Conservation (phyloP, 2,797 vertebrate genomes). For the Lophotriccus pileatus region DNA sequence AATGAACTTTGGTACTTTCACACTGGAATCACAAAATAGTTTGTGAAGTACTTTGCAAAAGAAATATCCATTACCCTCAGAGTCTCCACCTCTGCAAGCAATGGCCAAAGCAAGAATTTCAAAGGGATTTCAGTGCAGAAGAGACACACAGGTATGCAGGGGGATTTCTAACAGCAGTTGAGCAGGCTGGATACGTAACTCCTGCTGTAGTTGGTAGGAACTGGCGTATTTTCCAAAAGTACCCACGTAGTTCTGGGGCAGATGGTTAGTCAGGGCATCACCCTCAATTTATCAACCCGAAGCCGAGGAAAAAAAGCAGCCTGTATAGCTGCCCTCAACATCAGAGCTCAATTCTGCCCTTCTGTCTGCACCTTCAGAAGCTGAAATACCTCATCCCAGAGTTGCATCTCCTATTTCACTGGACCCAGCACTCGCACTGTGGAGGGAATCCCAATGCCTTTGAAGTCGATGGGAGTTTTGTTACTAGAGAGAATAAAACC, state of each 20-base stretch:
- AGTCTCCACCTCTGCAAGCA: not conserved
- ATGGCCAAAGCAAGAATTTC: not conserved
- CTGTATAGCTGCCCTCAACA: not conserved
- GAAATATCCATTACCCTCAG: not conserved
- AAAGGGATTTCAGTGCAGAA: not conserved
- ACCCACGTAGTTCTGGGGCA: not conserved
- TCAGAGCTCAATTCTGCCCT: not conserved
- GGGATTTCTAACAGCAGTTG: not conserved
- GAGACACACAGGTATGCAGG: not conserved
- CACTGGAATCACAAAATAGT: not conserved
- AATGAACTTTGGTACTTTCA: not conserved
- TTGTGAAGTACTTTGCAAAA: not conserved
- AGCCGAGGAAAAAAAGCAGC: not conserved
- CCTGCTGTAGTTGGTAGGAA: not conserved
- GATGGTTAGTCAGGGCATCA: not conserved
- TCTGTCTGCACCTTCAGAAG: constrained; percentile 10
- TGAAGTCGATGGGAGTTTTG: constrained; percentile 44
- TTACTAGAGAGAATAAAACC: constrained; percentile 29
- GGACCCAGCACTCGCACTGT: not conserved
- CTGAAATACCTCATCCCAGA: not conserved
- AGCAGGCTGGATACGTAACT: not conserved
- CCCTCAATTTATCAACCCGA: not conserved
- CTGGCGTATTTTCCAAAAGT: not conserved
- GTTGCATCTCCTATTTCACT: not conserved
- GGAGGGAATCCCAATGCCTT: constrained; percentile 14